Base-by-base conservation (phyloP, 1,140 invertebrate species). In the Tetramorium simillimum region DNA sequence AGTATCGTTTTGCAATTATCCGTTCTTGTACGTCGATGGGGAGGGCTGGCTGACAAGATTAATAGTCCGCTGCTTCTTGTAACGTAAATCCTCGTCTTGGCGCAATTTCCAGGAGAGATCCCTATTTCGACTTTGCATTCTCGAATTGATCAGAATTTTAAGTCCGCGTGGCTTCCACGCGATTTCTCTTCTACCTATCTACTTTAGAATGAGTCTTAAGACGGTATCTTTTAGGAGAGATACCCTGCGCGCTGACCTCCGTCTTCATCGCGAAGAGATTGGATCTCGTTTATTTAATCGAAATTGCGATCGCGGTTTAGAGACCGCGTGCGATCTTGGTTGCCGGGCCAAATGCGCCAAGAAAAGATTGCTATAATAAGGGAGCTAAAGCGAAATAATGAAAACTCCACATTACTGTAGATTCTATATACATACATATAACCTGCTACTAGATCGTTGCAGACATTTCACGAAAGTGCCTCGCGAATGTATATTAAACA, bases 121-220 rank as follows among this genome's bases (percentile, higher is more conserved):
- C 70, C 78, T 76, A 89, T 89, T 89, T 89, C 84, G 80, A 77
- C 62, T 58, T n/a, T 80, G 73, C 49, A 89, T 86, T 88, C 88
- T 65, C 70, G 56, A 56, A 89, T 89, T 86, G 88, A 89, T 89
- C 81, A 86, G 84, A 89, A 70, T 89, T 89, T 89, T 89, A 89
- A 81, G 81, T 70, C 65, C 63, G 43, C 86, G 70, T 43, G 86
- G 53, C 51, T 88, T 86, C 86, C 62, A 46, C 80, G 86, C 88
- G 81, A 85, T 90, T 86, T 82, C 86, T 89, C 77, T 53, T 58
- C 33, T 72, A 58, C 40, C 72, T 63, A 62, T 84, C 53, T 62
- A 33, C 53, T 84, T 46, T 80, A 65, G 56, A 89, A 78, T 49
- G 85, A 69, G 28, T 73, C 81, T 81, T 86, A 89, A 90, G 77